Evolutionary conservation across 2,888 invertebrate species (phyloP).

Genomic region (Hypselothyrea guttata): DNA sequence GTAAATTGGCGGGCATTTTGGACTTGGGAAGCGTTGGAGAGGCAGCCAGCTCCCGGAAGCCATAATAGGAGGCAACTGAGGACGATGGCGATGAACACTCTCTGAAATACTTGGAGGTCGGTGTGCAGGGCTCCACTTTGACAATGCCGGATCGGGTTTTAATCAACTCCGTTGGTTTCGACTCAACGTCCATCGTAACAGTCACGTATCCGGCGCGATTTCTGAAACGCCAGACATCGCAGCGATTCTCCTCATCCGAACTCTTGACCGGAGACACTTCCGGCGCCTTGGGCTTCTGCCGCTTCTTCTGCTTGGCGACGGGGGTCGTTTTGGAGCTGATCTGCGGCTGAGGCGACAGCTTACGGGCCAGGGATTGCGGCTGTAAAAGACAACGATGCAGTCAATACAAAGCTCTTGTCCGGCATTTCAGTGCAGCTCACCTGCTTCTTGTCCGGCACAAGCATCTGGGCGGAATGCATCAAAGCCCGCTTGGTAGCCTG

Average conservation of each 20-base stretch:
- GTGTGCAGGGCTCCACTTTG: conserved; percentile 74
- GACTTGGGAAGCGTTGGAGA: background rate
- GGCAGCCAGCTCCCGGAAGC: conserved; percentile 26
- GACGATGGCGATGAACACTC: conserved; percentile 70
- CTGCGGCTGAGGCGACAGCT: conserved; percentile 47
- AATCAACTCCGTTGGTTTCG: conserved; percentile 35
- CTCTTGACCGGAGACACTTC: conserved; percentile 42
- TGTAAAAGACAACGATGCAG: background rate
- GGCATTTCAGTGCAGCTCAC: conserved; percentile 17
- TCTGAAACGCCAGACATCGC: conserved; percentile 32
- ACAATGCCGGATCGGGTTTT: conserved; percentile 73
- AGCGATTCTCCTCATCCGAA: conserved; percentile 54
- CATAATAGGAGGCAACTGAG: conserved; percentile 3
- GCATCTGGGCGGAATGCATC: conserved; percentile 39
- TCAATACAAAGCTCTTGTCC: background rate
- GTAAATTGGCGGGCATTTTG: background rate
- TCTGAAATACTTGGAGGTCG: conserved; percentile 63
- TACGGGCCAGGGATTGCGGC: conserved; percentile 46
- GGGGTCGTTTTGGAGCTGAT: background rate
- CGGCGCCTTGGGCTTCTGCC: background rate
- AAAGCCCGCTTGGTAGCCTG: conserved; percentile 48
- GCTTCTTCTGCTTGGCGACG: background rate
- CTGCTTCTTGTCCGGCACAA: conserved; percentile 25
- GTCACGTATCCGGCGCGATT: conserved; percentile 64
- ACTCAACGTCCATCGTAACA: no score